phyloP scores from a whole-genome alignment of 1,140 invertebrate genomes.

The Meloidogyne exigua region DNA sequence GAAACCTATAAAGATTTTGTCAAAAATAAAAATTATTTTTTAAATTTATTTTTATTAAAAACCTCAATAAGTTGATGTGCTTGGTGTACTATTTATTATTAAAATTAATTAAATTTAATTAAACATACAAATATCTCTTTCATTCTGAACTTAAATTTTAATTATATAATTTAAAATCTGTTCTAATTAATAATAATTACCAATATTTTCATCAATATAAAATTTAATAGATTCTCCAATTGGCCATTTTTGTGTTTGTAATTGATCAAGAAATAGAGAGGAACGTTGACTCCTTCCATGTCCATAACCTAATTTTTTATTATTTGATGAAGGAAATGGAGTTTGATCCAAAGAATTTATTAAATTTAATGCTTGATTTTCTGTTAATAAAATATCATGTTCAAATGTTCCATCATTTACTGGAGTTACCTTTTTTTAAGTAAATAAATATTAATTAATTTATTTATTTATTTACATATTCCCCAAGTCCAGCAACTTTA shows the following conservation, averaged over 20 bases:
- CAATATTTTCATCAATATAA: conserved; percentile 42
- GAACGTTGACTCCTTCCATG: conserved; percentile 14
- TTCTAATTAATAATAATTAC: conserved; percentile 19
- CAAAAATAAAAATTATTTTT: not conserved
- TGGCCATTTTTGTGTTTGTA: conserved; percentile 37
- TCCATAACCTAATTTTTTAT: conserved; percentile 9
- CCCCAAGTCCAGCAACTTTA: conserved; percentile 44
- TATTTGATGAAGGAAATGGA: conserved; percentile 18
- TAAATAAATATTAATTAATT: not conserved
- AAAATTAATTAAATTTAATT: not conserved
- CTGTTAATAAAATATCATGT: conserved; percentile 51
- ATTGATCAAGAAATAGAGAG: conserved; percentile 25
- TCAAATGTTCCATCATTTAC: conserved; percentile 52
- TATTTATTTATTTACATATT: conserved; percentile 20
- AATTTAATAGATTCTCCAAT: conserved; percentile 41
- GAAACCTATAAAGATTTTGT: conserved; percentile 27
- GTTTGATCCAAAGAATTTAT: conserved; percentile 45
- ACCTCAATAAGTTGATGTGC: conserved; percentile 39
- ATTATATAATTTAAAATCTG: conserved; percentile 23
- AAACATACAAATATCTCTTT: not conserved
- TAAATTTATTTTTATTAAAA: not conserved
- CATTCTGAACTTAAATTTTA: conserved; percentile 27
- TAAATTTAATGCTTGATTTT: conserved; percentile 37
- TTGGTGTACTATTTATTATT: conserved; percentile 19
- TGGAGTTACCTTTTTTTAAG: conserved; percentile 34